These are phyloP conservation scores for Mesocentrotus franciscanus DNA, from an alignment of 53 echinoderm and acorn worm species.

Conservation along the genomic window DNA sequence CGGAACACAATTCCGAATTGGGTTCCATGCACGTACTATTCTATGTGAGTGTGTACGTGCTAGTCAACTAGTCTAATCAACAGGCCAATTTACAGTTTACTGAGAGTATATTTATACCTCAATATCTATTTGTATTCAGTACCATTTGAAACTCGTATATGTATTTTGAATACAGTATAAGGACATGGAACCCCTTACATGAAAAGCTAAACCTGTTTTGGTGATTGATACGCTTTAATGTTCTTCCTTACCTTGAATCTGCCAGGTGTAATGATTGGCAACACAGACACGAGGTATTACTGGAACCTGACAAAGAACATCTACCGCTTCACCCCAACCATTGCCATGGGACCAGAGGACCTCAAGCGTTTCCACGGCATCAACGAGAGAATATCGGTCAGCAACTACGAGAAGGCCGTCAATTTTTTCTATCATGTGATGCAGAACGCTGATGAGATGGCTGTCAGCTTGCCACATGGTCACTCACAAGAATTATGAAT, in stretches of 20 bases:
- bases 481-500: constrained; percentile 64
- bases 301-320: constrained; percentile 74
- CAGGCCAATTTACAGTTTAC: no score
- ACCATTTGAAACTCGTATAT: no score
- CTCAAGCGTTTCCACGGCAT: constrained; percentile 86
- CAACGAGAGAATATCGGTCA: constrained; percentile 88
- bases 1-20: no score
- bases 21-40: no score
- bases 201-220: no score
- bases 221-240: background rate
- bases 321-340: constrained; percentile 89
- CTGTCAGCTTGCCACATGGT: constrained; percentile 23
- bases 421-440: constrained; percentile 88
- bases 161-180: no score
- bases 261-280: constrained; percentile 82
- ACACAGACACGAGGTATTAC: constrained; percentile 90
- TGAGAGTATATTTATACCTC: no score
- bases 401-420: constrained; percentile 80
- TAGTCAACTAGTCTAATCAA: no score
- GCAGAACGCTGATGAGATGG: constrained; percentile 81
- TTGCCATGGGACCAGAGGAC: constrained; percentile 72
- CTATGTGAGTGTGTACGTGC: no score
- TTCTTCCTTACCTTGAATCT: background rate
- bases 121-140: no score
- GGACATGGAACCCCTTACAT: no score